phyloP scores from a whole-genome alignment of 1,140 invertebrate genomes.

The Scaptodrosophila lebanonensis region DNA sequence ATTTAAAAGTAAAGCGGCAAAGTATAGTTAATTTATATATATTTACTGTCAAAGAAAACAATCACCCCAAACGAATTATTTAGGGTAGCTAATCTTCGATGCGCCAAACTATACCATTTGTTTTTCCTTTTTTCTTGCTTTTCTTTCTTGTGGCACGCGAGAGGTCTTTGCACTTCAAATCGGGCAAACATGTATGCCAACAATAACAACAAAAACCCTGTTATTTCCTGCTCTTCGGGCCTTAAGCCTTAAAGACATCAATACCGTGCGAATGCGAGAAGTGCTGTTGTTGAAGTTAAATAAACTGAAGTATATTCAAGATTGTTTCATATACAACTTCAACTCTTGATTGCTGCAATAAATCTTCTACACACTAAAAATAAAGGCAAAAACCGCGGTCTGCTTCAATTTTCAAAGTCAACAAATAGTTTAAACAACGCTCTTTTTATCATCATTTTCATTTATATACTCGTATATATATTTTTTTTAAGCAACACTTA shows the following conservation, averaged over 20 bases:
- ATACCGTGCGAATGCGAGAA: too few relatives aligned
- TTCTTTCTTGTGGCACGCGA: constrained; percentile 52
- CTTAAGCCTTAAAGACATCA: too few relatives aligned
- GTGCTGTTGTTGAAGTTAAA: too few relatives aligned
- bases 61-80: too few relatives aligned
- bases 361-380: constrained; percentile 20
- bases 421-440: too few relatives aligned
- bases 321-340: too few relatives aligned
- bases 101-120: constrained; percentile 39
- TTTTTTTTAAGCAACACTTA: constrained; percentile 22
- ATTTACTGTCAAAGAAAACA: too few relatives aligned
- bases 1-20: too few relatives aligned
- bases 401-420: constrained; percentile 15
- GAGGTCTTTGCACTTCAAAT: constrained; percentile 67
- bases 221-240: too few relatives aligned
- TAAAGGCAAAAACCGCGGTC: background rate
- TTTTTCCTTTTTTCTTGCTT: constrained; percentile 34
- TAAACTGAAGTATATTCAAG: too few relatives aligned
- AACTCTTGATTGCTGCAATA: constrained; percentile 17
- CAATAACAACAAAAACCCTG: constrained; percentile 11
- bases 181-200: constrained; percentile 33
- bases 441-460: constrained; percentile 1
- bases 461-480: constrained; percentile 12
- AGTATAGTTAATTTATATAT: too few relatives aligned
- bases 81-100: too few relatives aligned